A percentile compares a stretch with the other conserved stretches of the same genome.
phyloP scores from a whole-genome alignment of 2,797 vertebrate species.

The Apogon talboti region DNA sequence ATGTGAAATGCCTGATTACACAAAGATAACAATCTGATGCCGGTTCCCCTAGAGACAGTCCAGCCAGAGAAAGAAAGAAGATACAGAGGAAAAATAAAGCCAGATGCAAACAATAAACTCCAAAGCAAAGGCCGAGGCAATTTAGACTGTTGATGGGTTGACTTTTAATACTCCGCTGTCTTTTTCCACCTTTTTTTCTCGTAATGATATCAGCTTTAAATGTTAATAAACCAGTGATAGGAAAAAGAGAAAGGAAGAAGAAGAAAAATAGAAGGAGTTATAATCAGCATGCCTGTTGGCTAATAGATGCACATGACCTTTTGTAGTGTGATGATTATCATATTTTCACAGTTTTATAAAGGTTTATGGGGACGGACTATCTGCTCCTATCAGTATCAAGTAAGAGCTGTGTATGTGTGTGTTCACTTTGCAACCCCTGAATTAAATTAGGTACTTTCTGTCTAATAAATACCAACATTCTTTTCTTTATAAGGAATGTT shows the following conservation, averaged over 20 bases:
- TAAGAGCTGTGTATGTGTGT: slow-evolving; percentile 3
- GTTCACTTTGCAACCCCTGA: slow-evolving; percentile 4
- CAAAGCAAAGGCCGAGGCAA: slow-evolving; percentile 22
- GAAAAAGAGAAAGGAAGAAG: not conserved
- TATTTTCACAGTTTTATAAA: slow-evolving; percentile 39
- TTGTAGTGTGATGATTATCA: slow-evolving; percentile 44
- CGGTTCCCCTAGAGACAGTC: slow-evolving; percentile 51
- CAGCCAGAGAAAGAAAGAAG: slow-evolving; percentile 30
- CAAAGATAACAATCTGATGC: slow-evolving; percentile 74
- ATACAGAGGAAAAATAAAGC: slow-evolving; percentile 23
- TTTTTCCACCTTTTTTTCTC: not conserved
- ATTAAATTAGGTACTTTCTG: not conserved
- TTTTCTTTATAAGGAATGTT: slow-evolving; percentile 15
- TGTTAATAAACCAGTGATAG: slow-evolving; percentile 5
- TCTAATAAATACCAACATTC: not conserved
- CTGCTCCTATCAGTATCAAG: not conserved
- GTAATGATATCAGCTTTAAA: slow-evolving; percentile 24
- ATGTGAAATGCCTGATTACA: slow-evolving; percentile 74
- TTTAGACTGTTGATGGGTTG: slow-evolving; percentile 30
- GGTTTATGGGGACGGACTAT: slow-evolving; percentile 22
- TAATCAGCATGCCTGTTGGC: slow-evolving; percentile 29
- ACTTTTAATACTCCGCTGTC: slow-evolving; percentile 7
- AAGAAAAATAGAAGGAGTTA: slow-evolving; percentile 30
- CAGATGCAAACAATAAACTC: slow-evolving; percentile 42
- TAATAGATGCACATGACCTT: slow-evolving; percentile 60